Evolutionary conservation across 2,888 invertebrate genomes (phyloP).

Genomic region (Chymomyza procnemis): DNA sequence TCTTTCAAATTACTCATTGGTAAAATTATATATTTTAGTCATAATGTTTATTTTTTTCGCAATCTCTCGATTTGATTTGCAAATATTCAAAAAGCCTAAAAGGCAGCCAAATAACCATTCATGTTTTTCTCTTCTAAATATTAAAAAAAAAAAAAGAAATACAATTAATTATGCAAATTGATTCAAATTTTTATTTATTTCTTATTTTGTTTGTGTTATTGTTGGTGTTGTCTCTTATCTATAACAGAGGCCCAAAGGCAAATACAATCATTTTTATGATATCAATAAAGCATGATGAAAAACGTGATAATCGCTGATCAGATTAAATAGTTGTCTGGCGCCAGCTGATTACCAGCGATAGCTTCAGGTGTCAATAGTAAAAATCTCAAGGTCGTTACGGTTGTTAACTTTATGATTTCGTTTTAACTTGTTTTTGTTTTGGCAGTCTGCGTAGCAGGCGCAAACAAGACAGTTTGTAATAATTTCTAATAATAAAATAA

Average conservation of each 20-base stretch:
- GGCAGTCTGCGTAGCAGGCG: neutral
- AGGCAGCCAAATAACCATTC: slow-evolving; percentile 21
- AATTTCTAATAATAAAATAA: slow-evolving; percentile 48
- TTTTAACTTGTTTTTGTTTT: slow-evolving; percentile 19
- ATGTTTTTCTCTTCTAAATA: slow-evolving; percentile 37
- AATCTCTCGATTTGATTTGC: slow-evolving; percentile 45
- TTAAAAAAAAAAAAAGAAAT: neutral
- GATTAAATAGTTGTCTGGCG: slow-evolving; percentile 71
- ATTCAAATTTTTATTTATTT: slow-evolving; percentile 45
- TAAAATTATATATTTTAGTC: neutral
- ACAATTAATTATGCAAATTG: slow-evolving; percentile 61
- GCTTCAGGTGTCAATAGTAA: slow-evolving; percentile 68
- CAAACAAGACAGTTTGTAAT: slow-evolving; percentile 22
- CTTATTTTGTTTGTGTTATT: neutral
- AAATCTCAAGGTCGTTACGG: slow-evolving; percentile 63
- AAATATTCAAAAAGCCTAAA: slow-evolving; percentile 29
- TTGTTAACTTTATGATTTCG: slow-evolving; percentile 62
- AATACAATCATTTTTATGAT: slow-evolving; percentile 72
- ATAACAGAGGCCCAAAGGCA: slow-evolving; percentile 41
- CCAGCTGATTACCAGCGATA: slow-evolving; percentile 67
- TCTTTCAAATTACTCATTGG: neutral
- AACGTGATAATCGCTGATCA: slow-evolving; percentile 73
- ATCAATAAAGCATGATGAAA: slow-evolving; percentile 73
- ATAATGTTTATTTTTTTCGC: neutral
- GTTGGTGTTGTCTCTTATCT: slow-evolving; percentile 30